A percentile compares a stretch with the other conserved stretches of the same genome.
phyloP scores from a whole-genome alignment of 2,797 vertebrate genomes.

The Rhabdophis nuchalis region DNA sequence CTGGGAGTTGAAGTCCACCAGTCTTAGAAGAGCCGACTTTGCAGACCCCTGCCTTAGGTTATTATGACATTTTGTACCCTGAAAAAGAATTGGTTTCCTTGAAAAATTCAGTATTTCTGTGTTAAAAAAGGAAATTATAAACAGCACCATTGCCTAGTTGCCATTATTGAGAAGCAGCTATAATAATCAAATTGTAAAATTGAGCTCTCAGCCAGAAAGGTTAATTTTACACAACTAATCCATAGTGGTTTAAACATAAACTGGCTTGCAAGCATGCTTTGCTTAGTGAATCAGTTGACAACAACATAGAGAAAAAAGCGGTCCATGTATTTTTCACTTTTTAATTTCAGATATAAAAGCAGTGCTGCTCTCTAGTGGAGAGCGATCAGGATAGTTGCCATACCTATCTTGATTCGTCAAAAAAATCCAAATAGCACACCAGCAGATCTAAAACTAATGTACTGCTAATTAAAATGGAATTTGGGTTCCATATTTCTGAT shows the following conservation, averaged over 20 bases:
- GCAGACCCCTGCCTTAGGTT: too few species aligned
- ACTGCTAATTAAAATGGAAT: background rate
- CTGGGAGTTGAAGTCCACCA: too few species aligned
- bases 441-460: background rate
- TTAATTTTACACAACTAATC: slow-evolving; percentile 23
- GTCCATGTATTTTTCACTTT: slow-evolving; percentile 47
- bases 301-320: slow-evolving; percentile 49
- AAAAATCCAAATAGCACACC: slow-evolving; percentile 11
- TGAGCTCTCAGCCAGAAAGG: slow-evolving; percentile 1
- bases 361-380: slow-evolving; percentile 90
- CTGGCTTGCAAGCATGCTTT: slow-evolving; percentile 46
- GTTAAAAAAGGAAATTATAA: background rate
- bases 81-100: background rate
- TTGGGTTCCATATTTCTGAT: background rate
- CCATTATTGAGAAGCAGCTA: slow-evolving; percentile 38
- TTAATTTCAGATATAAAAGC: slow-evolving; percentile 76
- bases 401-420: slow-evolving; percentile 25
- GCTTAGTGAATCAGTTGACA: slow-evolving; percentile 49
- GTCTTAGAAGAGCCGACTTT: too few species aligned
- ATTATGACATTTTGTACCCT: background rate
- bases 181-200: slow-evolving; percentile 43
- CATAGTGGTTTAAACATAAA: slow-evolving; percentile 32
- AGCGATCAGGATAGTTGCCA: slow-evolving; percentile 19
- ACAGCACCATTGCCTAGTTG: slow-evolving; percentile 5
- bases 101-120: background rate